Evolutionary conservation across 2,113 vertebrate genomes (phyloP).

Genomic region (Donacobius atricapilla): DNA sequence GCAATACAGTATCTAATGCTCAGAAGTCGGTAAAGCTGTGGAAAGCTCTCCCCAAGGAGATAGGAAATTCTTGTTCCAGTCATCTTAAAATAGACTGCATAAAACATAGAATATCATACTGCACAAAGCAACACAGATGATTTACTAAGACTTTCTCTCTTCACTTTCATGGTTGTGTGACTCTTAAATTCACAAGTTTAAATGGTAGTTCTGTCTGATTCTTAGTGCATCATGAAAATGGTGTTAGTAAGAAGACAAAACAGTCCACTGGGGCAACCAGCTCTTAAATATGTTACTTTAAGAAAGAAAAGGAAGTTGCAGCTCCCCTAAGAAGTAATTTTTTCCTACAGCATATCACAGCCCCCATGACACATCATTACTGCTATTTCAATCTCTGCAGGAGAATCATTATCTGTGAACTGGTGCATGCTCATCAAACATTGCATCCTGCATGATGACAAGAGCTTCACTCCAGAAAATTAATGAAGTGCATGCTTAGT

Average conservation of each 20-base stretch:
- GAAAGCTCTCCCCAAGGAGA: not conserved
- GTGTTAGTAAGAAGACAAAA: not conserved
- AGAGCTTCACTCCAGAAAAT: not conserved
- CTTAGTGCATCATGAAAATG: not conserved
- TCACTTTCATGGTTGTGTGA: not conserved
- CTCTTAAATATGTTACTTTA: not conserved
- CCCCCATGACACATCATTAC: not conserved
- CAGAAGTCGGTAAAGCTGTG: not conserved
- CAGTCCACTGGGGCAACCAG: not conserved
- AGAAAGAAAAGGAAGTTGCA: constrained; percentile 7
- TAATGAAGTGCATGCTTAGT: not conserved
- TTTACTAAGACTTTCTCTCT: not conserved
- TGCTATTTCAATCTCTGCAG: not conserved
- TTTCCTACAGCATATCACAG: not conserved
- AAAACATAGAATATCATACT: not conserved
- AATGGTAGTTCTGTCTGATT: not conserved
- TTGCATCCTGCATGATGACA: not conserved
- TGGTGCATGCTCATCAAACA: not conserved
- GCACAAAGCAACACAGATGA: not conserved
- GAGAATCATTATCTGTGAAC: constrained; percentile 13
- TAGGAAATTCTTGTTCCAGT: not conserved
- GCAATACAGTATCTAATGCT: not conserved
- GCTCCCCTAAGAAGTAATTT: not conserved
- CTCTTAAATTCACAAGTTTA: not conserved
- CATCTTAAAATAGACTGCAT: not conserved